These are phyloP conservation scores for Marmota flaviventris DNA, from an alignment of 2,113 vertebrate species.

Conservation along the genomic window DNA sequence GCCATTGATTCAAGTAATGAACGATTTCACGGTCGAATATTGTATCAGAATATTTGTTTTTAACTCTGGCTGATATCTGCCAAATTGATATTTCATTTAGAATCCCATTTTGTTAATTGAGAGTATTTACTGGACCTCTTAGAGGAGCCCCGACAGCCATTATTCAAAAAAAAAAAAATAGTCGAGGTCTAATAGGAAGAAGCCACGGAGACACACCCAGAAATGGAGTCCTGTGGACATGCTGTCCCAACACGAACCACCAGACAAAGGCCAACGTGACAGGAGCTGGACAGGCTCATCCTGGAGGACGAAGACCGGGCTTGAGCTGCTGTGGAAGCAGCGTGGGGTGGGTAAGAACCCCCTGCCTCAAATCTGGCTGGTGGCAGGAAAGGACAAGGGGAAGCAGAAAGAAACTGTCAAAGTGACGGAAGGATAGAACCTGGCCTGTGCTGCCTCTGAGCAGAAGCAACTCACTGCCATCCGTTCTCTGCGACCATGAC, in stretches of 20 bases:
- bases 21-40: neutral
- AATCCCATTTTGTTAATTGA: neutral
- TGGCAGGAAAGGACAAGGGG: neutral
- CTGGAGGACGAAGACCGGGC: neutral
- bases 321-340: rapidly evolving
- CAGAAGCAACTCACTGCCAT: neutral
- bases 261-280: neutral
- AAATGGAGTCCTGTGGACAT: neutral
- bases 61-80: neutral
- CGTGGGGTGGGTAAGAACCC: rapidly evolving
- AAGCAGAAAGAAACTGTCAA: neutral
- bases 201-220: neutral
- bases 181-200: rapidly evolving
- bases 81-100: neutral
- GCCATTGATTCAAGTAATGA: neutral
- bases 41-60: neutral
- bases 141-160: neutral
- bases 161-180: neutral
- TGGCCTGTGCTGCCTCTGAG: neutral
- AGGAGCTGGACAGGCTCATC: neutral
- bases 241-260: neutral
- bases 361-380: neutral
- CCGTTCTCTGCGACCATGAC: neutral
- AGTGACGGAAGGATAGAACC: neutral
- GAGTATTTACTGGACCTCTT: neutral